Conservation (phyloP, 2,888 invertebrate species). For the Orthosia gothica region DNA sequence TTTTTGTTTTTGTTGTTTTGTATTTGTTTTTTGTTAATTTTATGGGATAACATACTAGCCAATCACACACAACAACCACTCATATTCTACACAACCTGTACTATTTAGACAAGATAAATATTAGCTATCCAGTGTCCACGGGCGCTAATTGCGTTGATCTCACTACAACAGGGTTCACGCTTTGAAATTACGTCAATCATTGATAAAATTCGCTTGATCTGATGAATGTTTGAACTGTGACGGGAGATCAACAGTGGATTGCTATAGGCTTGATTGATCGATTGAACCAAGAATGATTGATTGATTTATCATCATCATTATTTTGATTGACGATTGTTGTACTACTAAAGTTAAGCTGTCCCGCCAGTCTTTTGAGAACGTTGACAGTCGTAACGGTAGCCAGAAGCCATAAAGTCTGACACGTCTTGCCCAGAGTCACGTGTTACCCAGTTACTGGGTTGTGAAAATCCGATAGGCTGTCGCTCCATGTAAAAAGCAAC, state of each 20-base stretch:
- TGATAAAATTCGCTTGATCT: constrained; percentile 28
- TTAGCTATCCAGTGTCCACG: constrained; percentile 20
- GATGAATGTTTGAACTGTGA: constrained; percentile 43
- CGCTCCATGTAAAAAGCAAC: no score
- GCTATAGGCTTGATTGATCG: constrained; percentile 16
- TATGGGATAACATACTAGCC: neutral
- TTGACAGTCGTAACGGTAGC: no score
- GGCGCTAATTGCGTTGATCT: constrained; percentile 43
- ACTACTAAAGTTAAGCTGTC: no score
- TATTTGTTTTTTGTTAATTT: no score
- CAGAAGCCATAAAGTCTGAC: no score
- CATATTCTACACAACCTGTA: neutral
- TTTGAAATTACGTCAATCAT: constrained; percentile 50
- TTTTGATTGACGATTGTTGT: no score
- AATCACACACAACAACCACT: neutral
- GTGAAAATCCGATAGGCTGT: no score
- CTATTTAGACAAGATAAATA: constrained; percentile 36
- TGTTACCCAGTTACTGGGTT: no score
- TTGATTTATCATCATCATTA: neutral
- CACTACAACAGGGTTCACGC: constrained; percentile 35
- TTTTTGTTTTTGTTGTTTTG: no score
- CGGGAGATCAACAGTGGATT: neutral
- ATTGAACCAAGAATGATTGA: neutral
- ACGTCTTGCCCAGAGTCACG: no score
- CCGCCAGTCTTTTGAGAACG: no score